Percentiles rank a stretch among this genome's conserved stretches.
phyloP scores from a whole-genome alignment of 1,140 invertebrate genomes.

The Lepidurus apus region DNA sequence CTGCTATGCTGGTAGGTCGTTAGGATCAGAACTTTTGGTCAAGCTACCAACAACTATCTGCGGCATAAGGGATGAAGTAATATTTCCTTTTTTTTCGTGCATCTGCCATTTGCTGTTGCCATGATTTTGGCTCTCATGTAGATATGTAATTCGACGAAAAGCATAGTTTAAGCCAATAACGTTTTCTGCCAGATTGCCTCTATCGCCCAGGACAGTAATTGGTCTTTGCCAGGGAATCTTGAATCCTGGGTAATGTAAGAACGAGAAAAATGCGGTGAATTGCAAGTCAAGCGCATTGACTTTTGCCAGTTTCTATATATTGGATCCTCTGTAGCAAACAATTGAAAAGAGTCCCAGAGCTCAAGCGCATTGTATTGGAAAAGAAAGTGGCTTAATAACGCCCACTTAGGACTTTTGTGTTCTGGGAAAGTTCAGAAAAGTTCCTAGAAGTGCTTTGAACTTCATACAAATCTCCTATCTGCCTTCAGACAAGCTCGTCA shows the following conservation, averaged over 20 bases:
- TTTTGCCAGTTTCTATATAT: background rate
- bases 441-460: background rate
- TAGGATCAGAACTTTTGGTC: background rate
- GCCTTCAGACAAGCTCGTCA: background rate
- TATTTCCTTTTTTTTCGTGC: background rate
- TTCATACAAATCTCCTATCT: background rate
- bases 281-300: background rate
- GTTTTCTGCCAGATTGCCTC: too few relatives aligned
- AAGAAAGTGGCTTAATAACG: background rate
- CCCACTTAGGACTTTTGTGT: slow-evolving; percentile 1
- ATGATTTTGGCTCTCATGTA: too few relatives aligned
- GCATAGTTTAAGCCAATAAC: too few relatives aligned
- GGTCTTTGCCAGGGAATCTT: too few relatives aligned
- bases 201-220: too few relatives aligned
- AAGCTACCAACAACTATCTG: background rate
- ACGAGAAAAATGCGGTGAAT: too few relatives aligned
- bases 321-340: background rate
- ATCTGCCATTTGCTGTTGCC: too few relatives aligned
- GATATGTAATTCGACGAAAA: too few relatives aligned
- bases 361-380: background rate
- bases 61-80: background rate
- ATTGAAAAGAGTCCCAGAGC: background rate
- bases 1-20: background rate
- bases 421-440: background rate
- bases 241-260: too few relatives aligned